Percentiles rank a stretch among this genome's conserved stretches.
Evolutionary conservation across 2,797 vertebrate species (phyloP).

Genomic region (Esox masquinongy): DNA sequence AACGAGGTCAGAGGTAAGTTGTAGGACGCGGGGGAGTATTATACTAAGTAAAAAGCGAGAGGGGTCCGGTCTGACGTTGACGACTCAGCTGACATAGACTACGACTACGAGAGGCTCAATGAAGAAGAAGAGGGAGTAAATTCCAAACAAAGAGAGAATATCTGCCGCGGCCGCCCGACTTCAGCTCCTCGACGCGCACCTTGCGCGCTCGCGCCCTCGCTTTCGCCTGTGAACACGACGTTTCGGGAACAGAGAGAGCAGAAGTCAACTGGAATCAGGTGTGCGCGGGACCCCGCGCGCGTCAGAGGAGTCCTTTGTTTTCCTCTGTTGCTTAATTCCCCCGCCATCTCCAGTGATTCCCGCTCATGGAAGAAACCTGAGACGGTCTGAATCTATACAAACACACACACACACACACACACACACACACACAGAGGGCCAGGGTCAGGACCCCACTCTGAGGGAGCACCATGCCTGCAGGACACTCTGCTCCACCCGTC

Average conservation of each 20-base stretch:
- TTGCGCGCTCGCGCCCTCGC: no score
- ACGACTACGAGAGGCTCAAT: neutral
- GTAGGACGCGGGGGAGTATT: neutral
- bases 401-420: constrained; percentile 29
- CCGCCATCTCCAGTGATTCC: constrained; percentile 40
- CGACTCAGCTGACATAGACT: neutral
- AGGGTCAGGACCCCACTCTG: constrained; percentile 62
- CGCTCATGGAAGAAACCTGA: constrained; percentile 44
- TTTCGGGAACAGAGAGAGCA: neutral
- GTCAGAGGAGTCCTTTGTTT: constrained; percentile 51
- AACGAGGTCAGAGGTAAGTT: neutral
- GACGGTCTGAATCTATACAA: constrained; percentile 27
- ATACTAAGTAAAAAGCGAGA: neutral
- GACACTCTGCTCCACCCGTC: constrained; percentile 39
- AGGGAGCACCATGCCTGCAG: constrained; percentile 56
- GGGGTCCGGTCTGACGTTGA: neutral
- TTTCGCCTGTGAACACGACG: neutral
- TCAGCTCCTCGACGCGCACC: neutral
- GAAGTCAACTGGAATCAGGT: constrained; percentile 1
- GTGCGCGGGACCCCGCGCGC: constrained; percentile 17
- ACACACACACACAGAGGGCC: constrained; percentile 1
- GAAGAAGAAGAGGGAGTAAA: neutral
- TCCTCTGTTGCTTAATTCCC: constrained; percentile 52
- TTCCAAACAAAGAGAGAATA: no score
- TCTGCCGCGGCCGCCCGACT: no score